Evolutionary conservation across 2,888 invertebrate genomes (phyloP), one percentile per base, ranked within the genome.

Genomic region (Ectemnius lituratus): DNA sequence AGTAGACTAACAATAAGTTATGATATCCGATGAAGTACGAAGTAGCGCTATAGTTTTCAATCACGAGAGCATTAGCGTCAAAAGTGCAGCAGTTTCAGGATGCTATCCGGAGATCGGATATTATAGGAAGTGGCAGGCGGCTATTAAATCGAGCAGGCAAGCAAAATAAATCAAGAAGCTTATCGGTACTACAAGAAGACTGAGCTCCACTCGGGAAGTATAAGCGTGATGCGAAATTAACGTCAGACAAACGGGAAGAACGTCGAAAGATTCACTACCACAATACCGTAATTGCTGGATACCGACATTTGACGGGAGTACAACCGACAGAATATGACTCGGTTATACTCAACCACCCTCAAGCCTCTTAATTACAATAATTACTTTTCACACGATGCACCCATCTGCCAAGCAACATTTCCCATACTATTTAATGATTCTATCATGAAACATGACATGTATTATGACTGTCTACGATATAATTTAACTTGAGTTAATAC

Each of bases 321-420:
- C 70, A 49, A 18, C 66, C 52, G 45, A 64, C 18, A 52, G 67
- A 67, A 70, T 73, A 72, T 61, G 68, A 75, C 64, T 66, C 56
- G 47, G 65, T 56, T 52, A 13, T 13, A 37, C 52, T 23, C 57
- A 11, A 37, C 75, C 67, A 75, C 74, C 72, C 59, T 57, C 59
- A 37, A 64, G 66, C 61, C 59, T 78, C 67, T 70, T 80, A 79
- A 84, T 83, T 81, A 83, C 64, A 78, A 78, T 81, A 82, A 84
- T 84, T 80, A 73, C 68, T 58, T 70, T 59, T 63, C 58, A 52
- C 59, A 27, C 23, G 66, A 37, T 49, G 62, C 60, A 56, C 62
- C n/a, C 56, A 61, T 67, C 67, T 52, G 60, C 13, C 0, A 8
- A 4, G 20, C 63, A 28, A 14, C 8, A 23, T 64, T 59, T 46